Evolutionary conservation across 2,113 vertebrate species (phyloP), one percentile per base, ranked within the genome.

Genomic region (Dipodomys stephensi): DNA sequence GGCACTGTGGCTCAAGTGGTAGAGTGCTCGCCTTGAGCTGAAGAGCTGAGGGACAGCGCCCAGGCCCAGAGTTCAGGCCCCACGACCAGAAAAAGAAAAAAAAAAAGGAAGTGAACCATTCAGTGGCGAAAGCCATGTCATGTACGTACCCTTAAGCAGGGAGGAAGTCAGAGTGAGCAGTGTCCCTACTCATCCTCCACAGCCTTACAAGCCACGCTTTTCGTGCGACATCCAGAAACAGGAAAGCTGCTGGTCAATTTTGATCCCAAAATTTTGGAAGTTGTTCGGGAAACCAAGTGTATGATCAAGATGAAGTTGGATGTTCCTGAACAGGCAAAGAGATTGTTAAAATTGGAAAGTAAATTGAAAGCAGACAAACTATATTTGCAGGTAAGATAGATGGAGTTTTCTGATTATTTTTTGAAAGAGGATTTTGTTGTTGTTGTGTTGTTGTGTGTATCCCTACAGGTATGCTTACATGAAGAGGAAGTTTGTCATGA

Each of bases 231-330:
- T 96, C 98, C 98, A 90, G 96, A 96, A 85, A 98, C 98, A 10
- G 98, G 97, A 76, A 98, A 98, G 95, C 83, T 99, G 6, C 20
- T 99, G n/a, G 97, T 98, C 90, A 99, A 99, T 97, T 98, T 99
- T 96, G 98, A 99, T 91, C 98, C 98, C 27, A 98, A 98, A 62
- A 98, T 99, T 93, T 93, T 92, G 83, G 98, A 99, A 94, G 92
- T 98, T 83, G 95, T 98, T 28, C 95, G 90, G 77, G 99, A 99
- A 90, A 98, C 98, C 0, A 99, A 98, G 92, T 98, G 98, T 94
- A 98, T 99, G 98, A 62, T 98, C 60, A 98, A 98, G 92, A 94
- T 99, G 98, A 98, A 97, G 46, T 93, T 99, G 39, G 97, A 98
- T 49, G 97, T 99, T 95, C 99, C 99, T 1, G 98, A 98, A 27